phyloP scores from a whole-genome alignment of 2,113 vertebrate genomes.

The Fulmarus glacialis region DNA sequence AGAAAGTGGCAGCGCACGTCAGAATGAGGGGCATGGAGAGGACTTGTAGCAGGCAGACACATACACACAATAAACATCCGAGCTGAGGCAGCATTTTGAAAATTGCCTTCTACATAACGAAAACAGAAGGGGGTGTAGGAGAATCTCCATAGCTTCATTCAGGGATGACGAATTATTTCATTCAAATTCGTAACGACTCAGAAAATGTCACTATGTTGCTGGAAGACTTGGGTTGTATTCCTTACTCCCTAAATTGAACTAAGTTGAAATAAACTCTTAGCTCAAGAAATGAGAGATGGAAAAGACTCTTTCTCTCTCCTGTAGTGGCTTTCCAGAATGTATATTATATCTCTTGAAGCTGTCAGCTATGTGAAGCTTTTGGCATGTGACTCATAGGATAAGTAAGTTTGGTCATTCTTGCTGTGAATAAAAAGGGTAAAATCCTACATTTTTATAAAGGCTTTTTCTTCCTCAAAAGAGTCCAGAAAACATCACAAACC shows the following conservation, averaged over 20 bases:
- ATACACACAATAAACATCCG: background rate
- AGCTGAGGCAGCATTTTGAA: constrained; percentile 29
- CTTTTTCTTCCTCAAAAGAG: background rate
- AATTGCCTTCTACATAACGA: background rate
- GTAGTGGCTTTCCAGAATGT: background rate
- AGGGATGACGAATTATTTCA: background rate
- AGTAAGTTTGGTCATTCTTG: constrained; percentile 1
- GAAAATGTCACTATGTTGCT: background rate
- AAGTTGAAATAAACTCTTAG: background rate
- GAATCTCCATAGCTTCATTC: background rate
- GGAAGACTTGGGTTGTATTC: background rate
- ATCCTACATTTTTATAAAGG: background rate
- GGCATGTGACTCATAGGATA: background rate
- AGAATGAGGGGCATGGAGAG: background rate
- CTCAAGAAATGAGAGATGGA: background rate
- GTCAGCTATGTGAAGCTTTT: background rate
- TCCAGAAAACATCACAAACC: background rate
- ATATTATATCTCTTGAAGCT: background rate
- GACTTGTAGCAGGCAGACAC: background rate
- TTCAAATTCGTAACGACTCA: background rate
- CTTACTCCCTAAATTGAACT: background rate
- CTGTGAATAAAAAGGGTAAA: constrained; percentile 1
- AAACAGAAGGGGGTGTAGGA: background rate
- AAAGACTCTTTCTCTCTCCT: background rate
- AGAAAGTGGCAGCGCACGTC: background rate